phyloP scores from a whole-genome alignment of 23 tunicate genomes.

The Ascidia mentula region DNA sequence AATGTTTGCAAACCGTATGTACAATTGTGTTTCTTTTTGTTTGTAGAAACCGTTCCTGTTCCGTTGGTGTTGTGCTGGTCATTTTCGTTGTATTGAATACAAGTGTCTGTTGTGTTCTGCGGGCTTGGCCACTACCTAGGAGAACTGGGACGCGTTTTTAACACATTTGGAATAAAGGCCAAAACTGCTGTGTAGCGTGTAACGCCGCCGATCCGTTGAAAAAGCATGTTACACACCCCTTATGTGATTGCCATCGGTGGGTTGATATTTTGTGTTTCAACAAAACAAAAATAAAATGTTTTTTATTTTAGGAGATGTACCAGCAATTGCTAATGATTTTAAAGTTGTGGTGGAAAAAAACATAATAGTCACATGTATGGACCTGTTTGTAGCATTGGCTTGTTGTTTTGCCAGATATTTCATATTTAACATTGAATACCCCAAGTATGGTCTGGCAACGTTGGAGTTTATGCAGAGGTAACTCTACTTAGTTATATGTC shows the following conservation, averaged over 20 bases:
- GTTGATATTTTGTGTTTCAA: not conserved
- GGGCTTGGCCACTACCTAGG: too few relatives aligned
- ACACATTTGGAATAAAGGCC: too few relatives aligned
- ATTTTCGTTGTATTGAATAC: too few relatives aligned
- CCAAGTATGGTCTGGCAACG: not conserved
- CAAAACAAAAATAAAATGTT: not conserved
- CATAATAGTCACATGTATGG: not conserved
- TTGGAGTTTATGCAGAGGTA: constrained; percentile 18
- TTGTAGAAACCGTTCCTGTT: too few relatives aligned
- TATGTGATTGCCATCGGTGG: not conserved
- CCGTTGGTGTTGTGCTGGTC: too few relatives aligned
- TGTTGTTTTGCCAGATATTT: not conserved
- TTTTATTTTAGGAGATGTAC: not conserved
- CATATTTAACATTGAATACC: constrained; percentile 6
- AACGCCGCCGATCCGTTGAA: too few relatives aligned
- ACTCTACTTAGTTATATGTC: not conserved
- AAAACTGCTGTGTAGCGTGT: too few relatives aligned
- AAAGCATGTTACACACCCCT: too few relatives aligned
- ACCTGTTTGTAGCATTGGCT: not conserved
- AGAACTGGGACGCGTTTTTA: too few relatives aligned
- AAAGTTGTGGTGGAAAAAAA: not conserved
- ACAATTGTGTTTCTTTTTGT: too few relatives aligned
- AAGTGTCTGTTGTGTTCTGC: too few relatives aligned
- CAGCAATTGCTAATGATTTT: not conserved
- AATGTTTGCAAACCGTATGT: too few relatives aligned